Base-by-base conservation (phyloP, 2,113 vertebrate species). In the human (Homo sapiens) region DNA sequence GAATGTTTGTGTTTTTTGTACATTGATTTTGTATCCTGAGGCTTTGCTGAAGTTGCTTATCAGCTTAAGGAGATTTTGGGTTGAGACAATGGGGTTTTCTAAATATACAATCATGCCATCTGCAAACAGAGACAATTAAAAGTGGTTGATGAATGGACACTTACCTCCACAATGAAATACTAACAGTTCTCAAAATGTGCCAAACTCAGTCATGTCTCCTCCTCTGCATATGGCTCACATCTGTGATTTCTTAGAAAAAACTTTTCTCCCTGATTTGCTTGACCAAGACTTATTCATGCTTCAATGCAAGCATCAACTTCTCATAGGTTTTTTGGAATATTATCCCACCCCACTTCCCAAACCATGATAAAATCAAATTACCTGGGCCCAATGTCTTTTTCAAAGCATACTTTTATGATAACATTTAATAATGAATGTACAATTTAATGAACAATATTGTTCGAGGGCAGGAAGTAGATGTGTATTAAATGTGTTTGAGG, bases 161-260 rank as follows among this genome's bases (percentile, higher is more conserved):
- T 25, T 68, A 11, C 20, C 22, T 52, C 1, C 4, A 5, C 14
- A 25, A 8, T 64, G 35, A 94, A 75, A 57, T 57, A 50, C 14
- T 64, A 9, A 1, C 23, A 50, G 23, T 61, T 92, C 12, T 23
- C 40, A 86, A 40, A 64, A 57, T 38, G 38, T 88, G 80, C 83
- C 81, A 89, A 48, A 55, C 35, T 27, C 70, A 73, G 45, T 68
- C 45, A 79, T 45, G n/a, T n/a, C 27, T 70, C 10, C 14, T 8
- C 8, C 6, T 82, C 14, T 27, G 38, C 40, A 73, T 7, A 16
- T 8, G 57, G 91, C 30, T 90, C 55, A 79, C 55, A 90, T 45
- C 48, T 95, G 88, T 50, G 61, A 64, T 32, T 93, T 66, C 48
- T 89, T 88, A n/a, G 25, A 83, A 92, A 94, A 12, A 85, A 9